Evolutionary conservation across 2,888 invertebrate species (phyloP).

Genomic region (Barypeithes pellucidus): DNA sequence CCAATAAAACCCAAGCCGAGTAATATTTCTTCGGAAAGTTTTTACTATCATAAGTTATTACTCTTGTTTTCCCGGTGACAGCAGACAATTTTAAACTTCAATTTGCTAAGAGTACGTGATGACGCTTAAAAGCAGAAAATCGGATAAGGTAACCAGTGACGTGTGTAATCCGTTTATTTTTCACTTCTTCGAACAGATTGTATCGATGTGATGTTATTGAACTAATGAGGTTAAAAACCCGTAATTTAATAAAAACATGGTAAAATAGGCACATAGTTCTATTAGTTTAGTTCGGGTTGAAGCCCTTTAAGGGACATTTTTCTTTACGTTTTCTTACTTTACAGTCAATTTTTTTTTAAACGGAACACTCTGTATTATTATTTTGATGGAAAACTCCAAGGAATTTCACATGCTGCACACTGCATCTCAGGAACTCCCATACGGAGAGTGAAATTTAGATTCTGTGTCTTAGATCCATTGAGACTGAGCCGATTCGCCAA

Average conservation of each 20-base stretch:
- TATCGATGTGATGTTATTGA: conserved; percentile 7
- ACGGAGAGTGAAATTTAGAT: no score
- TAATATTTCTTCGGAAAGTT: conserved; percentile 29
- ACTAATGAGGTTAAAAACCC: neutral
- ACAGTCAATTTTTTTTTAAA: no score
- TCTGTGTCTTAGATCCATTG: no score
- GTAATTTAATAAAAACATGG: conserved; percentile 8
- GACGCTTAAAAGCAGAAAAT: conserved; percentile 40
- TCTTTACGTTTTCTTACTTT: no score
- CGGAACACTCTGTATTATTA: no score
- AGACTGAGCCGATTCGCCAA: no score
- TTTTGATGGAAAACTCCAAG: no score
- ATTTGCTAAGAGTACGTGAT: conserved; percentile 45
- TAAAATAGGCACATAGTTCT: neutral
- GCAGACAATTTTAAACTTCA: conserved; percentile 40
- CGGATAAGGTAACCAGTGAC: conserved; percentile 44
- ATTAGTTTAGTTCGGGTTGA: neutral
- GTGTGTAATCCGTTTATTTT: conserved; percentile 39
- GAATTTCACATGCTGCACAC: no score
- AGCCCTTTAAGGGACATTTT: no score
- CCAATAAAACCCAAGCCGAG: conserved; percentile 12
- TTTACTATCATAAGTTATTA: conserved; percentile 40
- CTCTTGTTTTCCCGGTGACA: conserved; percentile 31
- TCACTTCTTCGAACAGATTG: conserved; percentile 11
- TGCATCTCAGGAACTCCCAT: no score